phyloP scores from a whole-genome alignment of 2,113 vertebrate species.

The Furnarius figulus region DNA sequence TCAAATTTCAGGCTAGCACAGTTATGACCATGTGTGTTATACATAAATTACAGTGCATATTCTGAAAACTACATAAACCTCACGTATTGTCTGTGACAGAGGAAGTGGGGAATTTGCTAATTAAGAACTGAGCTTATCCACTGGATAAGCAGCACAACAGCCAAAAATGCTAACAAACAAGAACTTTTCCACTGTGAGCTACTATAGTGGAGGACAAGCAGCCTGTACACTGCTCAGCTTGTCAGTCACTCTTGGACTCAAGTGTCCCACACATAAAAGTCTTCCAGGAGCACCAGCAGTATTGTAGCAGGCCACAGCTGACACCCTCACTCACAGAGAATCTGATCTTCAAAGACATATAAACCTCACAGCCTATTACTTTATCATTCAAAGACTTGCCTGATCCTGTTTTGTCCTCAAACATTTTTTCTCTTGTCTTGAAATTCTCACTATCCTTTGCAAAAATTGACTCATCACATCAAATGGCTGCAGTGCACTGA shows the following conservation, averaged over 20 bases:
- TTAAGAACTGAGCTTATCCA: background rate
- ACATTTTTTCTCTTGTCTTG: rapidly evolving
- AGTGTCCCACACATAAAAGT: background rate
- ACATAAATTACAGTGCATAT: background rate
- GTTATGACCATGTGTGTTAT: background rate
- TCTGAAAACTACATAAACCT: background rate
- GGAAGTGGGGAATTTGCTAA: background rate
- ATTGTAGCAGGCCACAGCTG: background rate
- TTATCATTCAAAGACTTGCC: background rate
- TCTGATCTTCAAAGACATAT: background rate
- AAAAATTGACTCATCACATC: background rate
- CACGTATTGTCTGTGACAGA: background rate
- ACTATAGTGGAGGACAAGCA: background rate
- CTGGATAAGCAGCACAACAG: background rate
- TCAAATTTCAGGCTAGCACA: background rate
- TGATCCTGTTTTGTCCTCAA: background rate
- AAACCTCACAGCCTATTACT: background rate
- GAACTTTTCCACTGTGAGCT: background rate
- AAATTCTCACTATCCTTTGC: background rate
- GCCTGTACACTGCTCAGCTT: background rate
- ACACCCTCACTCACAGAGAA: background rate
- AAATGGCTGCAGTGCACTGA: background rate
- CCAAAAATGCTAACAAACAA: background rate
- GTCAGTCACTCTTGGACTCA: background rate
- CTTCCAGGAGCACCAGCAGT: background rate